Evolutionary conservation across 53 echinoderm and acorn worm genomes (phyloP), one percentile per base, ranked within the genome.

Genomic region (Arbacia lixula): DNA sequence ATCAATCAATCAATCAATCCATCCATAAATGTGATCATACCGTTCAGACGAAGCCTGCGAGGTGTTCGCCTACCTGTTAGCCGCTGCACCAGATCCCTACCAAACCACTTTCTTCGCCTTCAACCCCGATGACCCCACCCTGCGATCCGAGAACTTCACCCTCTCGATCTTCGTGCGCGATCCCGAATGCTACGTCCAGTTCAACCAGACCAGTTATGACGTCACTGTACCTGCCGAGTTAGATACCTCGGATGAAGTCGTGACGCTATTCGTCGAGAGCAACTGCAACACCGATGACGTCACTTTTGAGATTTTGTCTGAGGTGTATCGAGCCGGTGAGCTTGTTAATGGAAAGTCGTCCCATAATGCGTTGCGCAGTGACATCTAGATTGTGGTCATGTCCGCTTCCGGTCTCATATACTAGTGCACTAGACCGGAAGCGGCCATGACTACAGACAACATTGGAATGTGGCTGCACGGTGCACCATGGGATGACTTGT

Each of bases 21-120:
- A n/a, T n/a, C n/a, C n/a, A n/a, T n/a, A n/a, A n/a, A n/a, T 39
- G 41, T 36, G 4, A 66, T 68, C 37, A 14, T 0, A 36, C 31
- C 19, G 8, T 77, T 6, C 33, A 77, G 78, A 57, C 39, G 78
- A 60, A 58, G 20, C 37, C 17, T 77, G 78, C 36, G 78, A 77
- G 1, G 53, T 77, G 3, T 77, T 57, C 28, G 38, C 38, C 26
- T 36, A 38, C 26, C 4, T 4, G 3, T 60, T 77, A 22, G 34
- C 12, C 5, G 12, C 39, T 9, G 36, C 57, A 0, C 16, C 78
- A 2, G 78, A 60, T 0, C 78, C 78, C 1, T 77, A 77, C 37
- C 0, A 1, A 4, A 60, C 58, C 36, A 21, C 58, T 28, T 77
- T 77, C 78, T 24, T 22, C 40, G 78, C 78, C 16, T 77, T 77